Evolutionary conservation across 2,888 invertebrate genomes (phyloP).

Genomic region (Aproaerema taeniolella): DNA sequence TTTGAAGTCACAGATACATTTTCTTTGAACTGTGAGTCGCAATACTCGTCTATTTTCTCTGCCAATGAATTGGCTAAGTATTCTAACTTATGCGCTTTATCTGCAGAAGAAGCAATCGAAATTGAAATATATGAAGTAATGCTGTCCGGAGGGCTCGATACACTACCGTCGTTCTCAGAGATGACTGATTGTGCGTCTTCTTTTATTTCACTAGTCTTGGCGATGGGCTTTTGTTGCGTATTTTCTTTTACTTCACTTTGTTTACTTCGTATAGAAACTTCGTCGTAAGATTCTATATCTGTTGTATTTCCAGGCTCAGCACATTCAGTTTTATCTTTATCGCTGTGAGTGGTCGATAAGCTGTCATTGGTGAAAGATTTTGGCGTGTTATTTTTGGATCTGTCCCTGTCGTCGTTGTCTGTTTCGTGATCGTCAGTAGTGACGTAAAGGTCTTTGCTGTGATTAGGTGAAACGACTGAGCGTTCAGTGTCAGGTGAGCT

Average conservation of each 20-base stretch:
- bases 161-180: conserved; percentile 69
- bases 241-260: conserved; percentile 30
- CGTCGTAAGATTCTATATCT: conserved; percentile 41
- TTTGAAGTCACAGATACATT: conserved; percentile 44
- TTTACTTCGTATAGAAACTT: conserved; percentile 44
- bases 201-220: conserved; percentile 25
- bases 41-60: conserved; percentile 74
- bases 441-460: conserved; percentile 59
- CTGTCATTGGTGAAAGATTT: conserved; percentile 67
- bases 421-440: conserved; percentile 57
- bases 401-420: conserved; percentile 52
- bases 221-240: conserved; percentile 21
- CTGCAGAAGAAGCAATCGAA: conserved; percentile 67
- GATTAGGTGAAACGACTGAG: conserved; percentile 49
- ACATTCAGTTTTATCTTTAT: conserved; percentile 43
- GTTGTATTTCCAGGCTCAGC: conserved; percentile 28
- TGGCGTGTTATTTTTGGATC: conserved; percentile 64
- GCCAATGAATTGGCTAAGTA: conserved; percentile 70
- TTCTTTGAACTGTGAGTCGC: conserved; percentile 66
- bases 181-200: conserved; percentile 51
- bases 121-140: conserved; percentile 74
- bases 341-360: conserved; percentile 49
- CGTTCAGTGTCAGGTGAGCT: conserved; percentile 67
- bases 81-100: conserved; percentile 69
- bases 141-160: conserved; percentile 68